Evolutionary conservation across 2,888 invertebrate species (phyloP), one percentile per base, ranked within the genome.

Genomic region (Miltochrista miniata): DNA sequence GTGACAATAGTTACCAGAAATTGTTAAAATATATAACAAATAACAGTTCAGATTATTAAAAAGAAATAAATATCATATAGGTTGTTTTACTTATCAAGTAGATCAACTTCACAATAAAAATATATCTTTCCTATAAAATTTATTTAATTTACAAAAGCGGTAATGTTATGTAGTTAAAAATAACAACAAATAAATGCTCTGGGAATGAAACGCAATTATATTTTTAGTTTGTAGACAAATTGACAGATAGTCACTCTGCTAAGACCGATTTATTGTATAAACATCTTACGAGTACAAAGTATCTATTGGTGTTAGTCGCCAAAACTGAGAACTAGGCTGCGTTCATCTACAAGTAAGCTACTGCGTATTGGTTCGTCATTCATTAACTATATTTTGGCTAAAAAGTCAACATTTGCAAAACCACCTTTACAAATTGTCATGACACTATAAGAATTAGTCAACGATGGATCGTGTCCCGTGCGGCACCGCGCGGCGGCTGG

Each of bases 1-100:
- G 94, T 93, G 93, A 93, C 93, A 93, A 89, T 88, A 91, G 90
- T 85, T 89, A 89, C 86, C 86, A 89, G 88, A 89, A 89, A 87
- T 87, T 76, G 89, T 81, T 86, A 82, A 82, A 86, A 83, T 81
- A 81, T 80, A 72, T 81, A 85, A 82, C 84, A 86, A 85, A 84
- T 81, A 89, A 88, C 87, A 87, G 79, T 84, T 79, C 81, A 82
- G 78, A 84, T 85, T 36, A 36, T 45, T 80, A 70, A 79, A 86
- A 86, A 79, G 82, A 84, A 83, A 74, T 70, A 58, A 79, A 77
- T 85, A 81, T 83, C 72, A 77, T 82, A 83, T 79, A 83, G 75
- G 73, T 82, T 80, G 56, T 62, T 69, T 81, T 80, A 81, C 81
- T 83, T 83, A 79, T 75, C 74, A 82, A 85, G 85, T 83, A 83